phyloP scores from a whole-genome alignment of 2,797 vertebrate genomes.

The Micrastur ruficollis region DNA sequence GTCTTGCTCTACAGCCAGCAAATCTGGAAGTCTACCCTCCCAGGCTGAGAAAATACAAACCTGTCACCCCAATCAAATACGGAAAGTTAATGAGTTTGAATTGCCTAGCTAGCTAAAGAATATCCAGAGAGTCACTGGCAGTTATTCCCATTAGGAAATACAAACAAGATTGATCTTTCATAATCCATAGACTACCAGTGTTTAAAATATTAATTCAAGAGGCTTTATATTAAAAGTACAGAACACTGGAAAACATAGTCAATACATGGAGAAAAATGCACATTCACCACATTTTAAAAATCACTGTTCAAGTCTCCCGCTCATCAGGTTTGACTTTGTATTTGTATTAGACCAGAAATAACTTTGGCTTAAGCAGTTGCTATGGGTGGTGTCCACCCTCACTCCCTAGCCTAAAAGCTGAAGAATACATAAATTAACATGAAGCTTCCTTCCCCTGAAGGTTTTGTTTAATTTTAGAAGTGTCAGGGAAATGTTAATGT shows the following conservation, averaged over 20 bases:
- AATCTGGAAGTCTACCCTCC: background rate
- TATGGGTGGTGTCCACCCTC: background rate
- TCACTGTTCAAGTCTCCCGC: background rate
- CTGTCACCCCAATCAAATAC: accelerated
- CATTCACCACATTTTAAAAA: background rate
- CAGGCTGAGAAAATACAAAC: background rate
- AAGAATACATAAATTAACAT: conserved; percentile 39
- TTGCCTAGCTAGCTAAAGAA: background rate
- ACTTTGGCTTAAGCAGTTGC: background rate
- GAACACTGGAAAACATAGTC: background rate
- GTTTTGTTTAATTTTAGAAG: conserved; percentile 57
- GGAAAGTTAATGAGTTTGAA: background rate
- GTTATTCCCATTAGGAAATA: background rate
- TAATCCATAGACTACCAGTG: background rate
- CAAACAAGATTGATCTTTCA: background rate
- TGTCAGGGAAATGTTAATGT: conserved; percentile 35
- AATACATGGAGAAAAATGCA: background rate
- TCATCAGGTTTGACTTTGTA: background rate
- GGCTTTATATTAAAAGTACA: background rate
- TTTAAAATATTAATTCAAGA: background rate
- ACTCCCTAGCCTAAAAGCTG: background rate
- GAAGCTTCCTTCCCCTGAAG: conserved; percentile 30
- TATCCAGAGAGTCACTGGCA: background rate
- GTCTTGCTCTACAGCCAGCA: background rate
- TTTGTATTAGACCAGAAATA: background rate